phyloP scores from a whole-genome alignment of 2,888 invertebrate species.

The Thereva unica region DNA sequence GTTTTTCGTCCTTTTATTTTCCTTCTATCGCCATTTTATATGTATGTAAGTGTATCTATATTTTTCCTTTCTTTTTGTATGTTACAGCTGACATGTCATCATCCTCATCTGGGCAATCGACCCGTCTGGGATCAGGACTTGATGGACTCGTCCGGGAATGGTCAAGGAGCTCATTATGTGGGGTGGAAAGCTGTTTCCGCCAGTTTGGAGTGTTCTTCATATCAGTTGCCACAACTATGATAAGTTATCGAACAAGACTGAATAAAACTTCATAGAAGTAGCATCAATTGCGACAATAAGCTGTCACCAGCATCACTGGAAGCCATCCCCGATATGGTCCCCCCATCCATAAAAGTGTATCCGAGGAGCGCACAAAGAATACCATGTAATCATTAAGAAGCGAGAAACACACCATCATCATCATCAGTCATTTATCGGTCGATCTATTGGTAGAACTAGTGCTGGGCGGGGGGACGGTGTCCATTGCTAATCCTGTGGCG shows the following conservation, averaged over 20 bases:
- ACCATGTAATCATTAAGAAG: no score
- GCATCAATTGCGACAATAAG: slow-evolving; percentile 22
- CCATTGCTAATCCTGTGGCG: no score
- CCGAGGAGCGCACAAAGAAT: no score
- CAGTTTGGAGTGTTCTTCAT: slow-evolving; percentile 1
- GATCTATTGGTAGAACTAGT: no score
- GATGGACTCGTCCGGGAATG: background rate
- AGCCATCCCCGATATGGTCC: background rate
- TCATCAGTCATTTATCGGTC: no score
- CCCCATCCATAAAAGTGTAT: slow-evolving; percentile 12
- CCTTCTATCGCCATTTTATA: background rate
- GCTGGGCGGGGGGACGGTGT: no score
- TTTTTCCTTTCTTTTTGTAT: background rate
- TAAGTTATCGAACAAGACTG: slow-evolving; percentile 27
- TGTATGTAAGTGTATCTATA: background rate
- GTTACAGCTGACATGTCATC: slow-evolving; percentile 26
- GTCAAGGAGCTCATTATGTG: background rate
- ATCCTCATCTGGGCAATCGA: slow-evolving; percentile 4
- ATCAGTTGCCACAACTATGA: slow-evolving; percentile 13
- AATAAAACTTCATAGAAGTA: slow-evolving; percentile 20
- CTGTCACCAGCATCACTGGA: slow-evolving; percentile 17
- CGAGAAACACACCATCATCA: no score
- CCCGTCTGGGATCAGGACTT: background rate
- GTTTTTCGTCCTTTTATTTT: background rate
- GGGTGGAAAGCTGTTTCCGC: background rate